Percentiles rank a stretch among this genome's conserved stretches.
These are phyloP conservation scores for Tyrannus savana DNA, from an alignment of 2,113 vertebrate species.

Conservation along the genomic window DNA sequence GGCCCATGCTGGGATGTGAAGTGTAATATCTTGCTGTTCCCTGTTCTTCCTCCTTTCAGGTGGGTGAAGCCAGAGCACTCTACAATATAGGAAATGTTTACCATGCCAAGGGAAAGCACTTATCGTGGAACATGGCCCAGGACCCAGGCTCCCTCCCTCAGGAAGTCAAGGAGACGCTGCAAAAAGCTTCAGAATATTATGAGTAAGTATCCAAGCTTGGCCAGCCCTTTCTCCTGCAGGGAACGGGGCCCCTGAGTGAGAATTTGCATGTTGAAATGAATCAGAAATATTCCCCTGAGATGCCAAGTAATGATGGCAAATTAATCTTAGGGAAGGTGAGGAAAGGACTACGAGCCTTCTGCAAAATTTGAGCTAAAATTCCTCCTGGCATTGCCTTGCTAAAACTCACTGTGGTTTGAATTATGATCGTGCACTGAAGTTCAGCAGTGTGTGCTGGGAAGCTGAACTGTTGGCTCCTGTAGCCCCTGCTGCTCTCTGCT, in stretches of 20 bases:
- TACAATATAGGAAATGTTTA: constrained; percentile 97
- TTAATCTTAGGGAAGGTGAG: background rate
- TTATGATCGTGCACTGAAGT: background rate
- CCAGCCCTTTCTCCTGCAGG: background rate
- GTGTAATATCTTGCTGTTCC: background rate
- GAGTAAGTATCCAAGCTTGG: constrained; percentile 80
- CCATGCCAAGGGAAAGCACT: constrained; percentile 95
- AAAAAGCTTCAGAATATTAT: constrained; percentile 90
- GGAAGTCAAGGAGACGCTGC: constrained; percentile 86
- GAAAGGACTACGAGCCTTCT: background rate
- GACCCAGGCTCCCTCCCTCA: constrained; percentile 86
- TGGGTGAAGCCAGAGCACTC: constrained; percentile 92
- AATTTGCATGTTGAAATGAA: background rate
- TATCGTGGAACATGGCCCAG: constrained; percentile 85
- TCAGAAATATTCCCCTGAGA: background rate
- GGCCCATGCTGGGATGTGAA: background rate
- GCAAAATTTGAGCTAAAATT: background rate
- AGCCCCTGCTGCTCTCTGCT: constrained; percentile 60
- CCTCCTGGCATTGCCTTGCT: background rate
- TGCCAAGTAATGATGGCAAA: background rate
- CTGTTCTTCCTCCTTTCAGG: constrained; percentile 65
- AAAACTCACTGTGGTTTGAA: background rate
- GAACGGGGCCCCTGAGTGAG: background rate
- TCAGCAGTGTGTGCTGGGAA: background rate
- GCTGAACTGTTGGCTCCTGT: background rate